Base-by-base conservation (phyloP, 2,888 invertebrate species). In the Cheilosia vulpina region DNA sequence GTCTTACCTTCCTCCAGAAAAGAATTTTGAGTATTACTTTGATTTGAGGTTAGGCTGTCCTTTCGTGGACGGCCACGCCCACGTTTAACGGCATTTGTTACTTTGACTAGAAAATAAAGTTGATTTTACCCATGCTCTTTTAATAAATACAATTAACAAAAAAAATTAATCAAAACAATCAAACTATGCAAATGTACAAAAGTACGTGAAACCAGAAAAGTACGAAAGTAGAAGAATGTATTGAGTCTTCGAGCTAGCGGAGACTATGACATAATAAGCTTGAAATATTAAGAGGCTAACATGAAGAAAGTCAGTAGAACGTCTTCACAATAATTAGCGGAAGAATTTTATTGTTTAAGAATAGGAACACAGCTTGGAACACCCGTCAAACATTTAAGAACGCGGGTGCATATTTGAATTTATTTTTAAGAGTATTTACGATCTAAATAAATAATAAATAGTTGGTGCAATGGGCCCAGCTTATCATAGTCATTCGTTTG, bases 1-100 rank as follows among this genome's bases (percentile, higher is more conserved):
- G 89, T 89, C 91, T 92, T 93, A 96, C 95, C 95, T 93, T 96
- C 96, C 92, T 95, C 96, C 88, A 96, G 93, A 88, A 95, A 95
- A 91, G 96, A 95, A 90, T 95, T 95, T 89, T 95, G 95, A 89
- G 92, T 93, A 79, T 92, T 92, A 90, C 91, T 92, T 90, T 90
- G 90, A 90, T 92, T 93, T 91, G 92, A 93, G 90, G 84, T 93
- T 89, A 93, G 92, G 89, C 93, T 93, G 89, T 93, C 93, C 89
- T 94, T 94, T 89, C 93, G 91, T 71, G 93, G 93, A 85, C 94
- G 92, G 53, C 94, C 94, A 78, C 94, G 93, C 76, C 94, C 94
- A 58, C 94, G 93, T 90, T 94, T 94, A 91, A 94, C 93, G 88
- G 94, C 89, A 89, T 89, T 93, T 89, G 89, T 89, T 88, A 89